Base-by-base conservation (phyloP, 2,888 invertebrate species). In the Chironomus riparius region DNA sequence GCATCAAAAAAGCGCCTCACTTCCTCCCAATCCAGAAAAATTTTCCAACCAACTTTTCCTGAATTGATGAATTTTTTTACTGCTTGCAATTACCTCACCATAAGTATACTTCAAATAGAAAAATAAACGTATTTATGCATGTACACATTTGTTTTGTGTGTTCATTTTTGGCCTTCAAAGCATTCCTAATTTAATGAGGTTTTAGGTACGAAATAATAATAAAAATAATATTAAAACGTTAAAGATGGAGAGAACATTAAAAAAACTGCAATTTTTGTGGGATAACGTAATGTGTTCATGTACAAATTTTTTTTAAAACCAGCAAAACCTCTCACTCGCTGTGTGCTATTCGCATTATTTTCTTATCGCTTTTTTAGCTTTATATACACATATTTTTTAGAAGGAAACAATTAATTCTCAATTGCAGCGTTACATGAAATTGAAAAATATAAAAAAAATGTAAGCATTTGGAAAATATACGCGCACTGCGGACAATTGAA, bases 391-490 rank as follows among this genome's bases (percentile, higher is more conserved):
- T 47, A 56, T 74, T 68, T 61, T 13, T 71, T 74, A 62, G 65
- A 74, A 74, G 74, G 74, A 74, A 74, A 74, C 50, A 68, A 74
- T 74, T 74, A 74, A 74, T 74, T 74, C 21, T 74, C 74, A 65
- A 74, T 74, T 74, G 65, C 74, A 74, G 28, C 22, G 22, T 61
- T 65, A 68, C 74, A 68, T 68, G 48, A 61, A 38, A 72, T 28
- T 72, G 61, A 10, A 22, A 38, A 10, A 38, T 38, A 38, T 38
- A 70, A 70, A 47, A n/a, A 47, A 70, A 47, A 70, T 50, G 48
- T 50, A 47, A 38, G 72, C 68, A 68, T 72, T 65, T 65, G 65
- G 65, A 65, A 65, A 65, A 24, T 65, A 21, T 65, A 21, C 65
- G 65, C 65, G 24, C 56, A 56, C 38, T n/a, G 56, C 56, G 56